Conservation (phyloP, 2,797 vertebrate species). For the Graptemys geographica region DNA sequence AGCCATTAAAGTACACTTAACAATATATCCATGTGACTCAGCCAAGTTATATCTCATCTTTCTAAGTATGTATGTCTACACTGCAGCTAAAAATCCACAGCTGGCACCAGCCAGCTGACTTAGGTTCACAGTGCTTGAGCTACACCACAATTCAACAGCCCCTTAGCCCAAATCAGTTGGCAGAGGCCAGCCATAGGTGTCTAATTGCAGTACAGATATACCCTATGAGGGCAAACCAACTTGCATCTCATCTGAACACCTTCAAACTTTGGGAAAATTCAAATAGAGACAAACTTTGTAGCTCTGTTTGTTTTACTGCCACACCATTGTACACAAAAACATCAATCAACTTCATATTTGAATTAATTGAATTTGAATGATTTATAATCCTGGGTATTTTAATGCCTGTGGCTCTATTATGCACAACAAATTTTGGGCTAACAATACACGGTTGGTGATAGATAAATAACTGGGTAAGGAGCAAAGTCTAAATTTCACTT, state of each 20-base stretch:
- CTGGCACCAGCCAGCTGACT: too few relatives aligned
- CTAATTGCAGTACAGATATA: neutral
- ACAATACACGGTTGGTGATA: neutral
- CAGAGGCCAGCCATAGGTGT: neutral
- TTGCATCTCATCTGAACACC: neutral
- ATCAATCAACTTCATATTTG: rapidly evolving
- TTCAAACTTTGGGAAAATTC: neutral
- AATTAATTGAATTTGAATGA: rapidly evolving
- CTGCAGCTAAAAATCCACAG: too few relatives aligned
- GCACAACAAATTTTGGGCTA: neutral
- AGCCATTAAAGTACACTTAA: neutral
- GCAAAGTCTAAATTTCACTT: neutral
- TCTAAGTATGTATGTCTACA: too few relatives aligned
- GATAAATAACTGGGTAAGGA: neutral
- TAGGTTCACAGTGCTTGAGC: too few relatives aligned
- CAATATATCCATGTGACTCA: neutral
- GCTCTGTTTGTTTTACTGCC: neutral
- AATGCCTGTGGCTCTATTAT: neutral
- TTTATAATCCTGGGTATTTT: neutral
- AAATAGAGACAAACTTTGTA: neutral
- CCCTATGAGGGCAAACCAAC: neutral
- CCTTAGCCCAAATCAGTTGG: too few relatives aligned
- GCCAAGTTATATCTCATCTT: neutral
- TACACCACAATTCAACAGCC: too few relatives aligned
- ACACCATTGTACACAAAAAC: neutral